Base-by-base conservation (phyloP, 1,140 invertebrate species). In the Drosophila ironensis region DNA sequence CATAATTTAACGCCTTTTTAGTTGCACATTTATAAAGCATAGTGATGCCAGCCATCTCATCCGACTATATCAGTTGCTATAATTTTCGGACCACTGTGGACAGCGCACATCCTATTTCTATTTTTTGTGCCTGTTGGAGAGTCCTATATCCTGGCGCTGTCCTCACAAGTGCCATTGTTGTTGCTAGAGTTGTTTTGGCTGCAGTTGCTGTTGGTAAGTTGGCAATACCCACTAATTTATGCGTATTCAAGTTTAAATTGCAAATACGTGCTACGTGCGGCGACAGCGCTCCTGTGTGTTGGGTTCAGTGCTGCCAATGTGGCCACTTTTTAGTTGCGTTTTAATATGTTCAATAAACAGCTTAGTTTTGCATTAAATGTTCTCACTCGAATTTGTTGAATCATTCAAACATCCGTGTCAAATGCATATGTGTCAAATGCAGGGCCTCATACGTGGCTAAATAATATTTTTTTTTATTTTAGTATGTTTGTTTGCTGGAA, bases 181-280 rank as follows among this genome's bases (percentile, higher is more conserved):
- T 60, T n/a, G n/a, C n/a, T n/a, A n/a, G n/a, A n/a, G n/a, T n/a
- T 51, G 30, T 6, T 38, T 48, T 20, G 22, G 33, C 24, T 73
- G 66, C 8, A 57, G 56, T 16, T 41, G 71, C 54, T 63, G 70
- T 47, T 63, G 56, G 33, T 46, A 60, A 80, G 75, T 78, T 73
- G 75, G 76, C 71, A 75, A 75, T 68, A 64, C 72, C 77, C 72
- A 82, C 77, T 81, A 81, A 81, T 81, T 82, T 81, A 81, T 81
- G 77, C 77, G 77, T 69, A 82, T 81, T 82, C 77, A 82, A 69
- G 77, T 81, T 81, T 82, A 82, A 81, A 81, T 81, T 81, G 77
- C 72, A 81, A 81, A 82, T 81, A 72, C 77, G 68, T 76, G 77
- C 77, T 46, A 54, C 63, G 60, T 72, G 76, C 35, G 56, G 33